A percentile compares a stretch with the other conserved stretches of the same genome.
Conservation (phyloP, 2,888 invertebrate genomes). For the Belgica antarctica region DNA sequence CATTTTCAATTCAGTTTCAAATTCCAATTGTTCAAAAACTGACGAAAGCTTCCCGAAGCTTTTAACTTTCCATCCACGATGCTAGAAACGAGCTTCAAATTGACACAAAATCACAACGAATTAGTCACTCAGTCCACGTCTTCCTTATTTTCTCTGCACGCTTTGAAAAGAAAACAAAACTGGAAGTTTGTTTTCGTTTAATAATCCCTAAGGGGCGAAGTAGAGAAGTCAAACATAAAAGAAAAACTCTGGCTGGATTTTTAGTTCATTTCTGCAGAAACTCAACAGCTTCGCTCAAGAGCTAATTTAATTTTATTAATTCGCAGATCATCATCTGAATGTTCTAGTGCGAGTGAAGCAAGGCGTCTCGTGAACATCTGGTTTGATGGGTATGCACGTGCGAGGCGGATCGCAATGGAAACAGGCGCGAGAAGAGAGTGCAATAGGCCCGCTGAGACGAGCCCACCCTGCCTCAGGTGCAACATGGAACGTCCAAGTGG, state of each 20-base stretch:
- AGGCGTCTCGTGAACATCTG: background rate
- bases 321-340: background rate
- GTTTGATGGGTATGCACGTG: constrained; percentile 50
- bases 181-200: background rate
- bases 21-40: no score
- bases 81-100: no score
- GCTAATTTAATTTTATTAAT: background rate
- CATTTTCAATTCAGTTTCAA: no score
- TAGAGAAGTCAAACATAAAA: no score
- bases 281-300: background rate
- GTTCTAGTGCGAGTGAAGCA: background rate
- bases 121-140: background rate
- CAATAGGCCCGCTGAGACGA: constrained; percentile 59
- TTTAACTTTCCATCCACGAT: no score
- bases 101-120: background rate
- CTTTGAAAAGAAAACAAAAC: background rate
- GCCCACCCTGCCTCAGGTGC: constrained; percentile 78
- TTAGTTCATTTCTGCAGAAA: constrained; percentile 1
- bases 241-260: background rate
- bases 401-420: constrained; percentile 50
- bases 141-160: background rate
- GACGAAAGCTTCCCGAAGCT: no score
- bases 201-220: background rate
- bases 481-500: constrained; percentile 83
- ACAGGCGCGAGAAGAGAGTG: constrained; percentile 52